Evolutionary conservation across 2,113 vertebrate genomes (phyloP), one percentile per base, ranked within the genome.

Genomic region (Hepsetus odoe): DNA sequence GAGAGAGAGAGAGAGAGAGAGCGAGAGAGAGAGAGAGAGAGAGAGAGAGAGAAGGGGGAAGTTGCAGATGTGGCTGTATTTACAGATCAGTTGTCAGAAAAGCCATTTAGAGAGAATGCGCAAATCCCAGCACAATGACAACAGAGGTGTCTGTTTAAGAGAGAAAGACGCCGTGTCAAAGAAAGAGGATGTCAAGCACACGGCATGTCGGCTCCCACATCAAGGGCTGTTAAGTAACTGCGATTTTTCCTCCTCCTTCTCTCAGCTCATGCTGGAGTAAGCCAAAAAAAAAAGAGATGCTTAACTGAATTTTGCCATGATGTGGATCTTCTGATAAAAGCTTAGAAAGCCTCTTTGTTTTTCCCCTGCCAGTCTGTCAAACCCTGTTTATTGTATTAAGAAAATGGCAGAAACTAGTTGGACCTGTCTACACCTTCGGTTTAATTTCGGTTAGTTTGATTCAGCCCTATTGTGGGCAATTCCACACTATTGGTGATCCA

Each of bases 1-100:
- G 79, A 80, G 82, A 81, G 69, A 55, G 80, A 74, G 80, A 70
- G 84, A 44, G 75, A 83, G 76, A 81, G 86, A 82, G 72, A 61
- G 87, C 84, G 83, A 59, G 82, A 79, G 84, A 82, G 84, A 89
- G 80, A 82, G 77, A 67, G 59, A 78, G 84, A 80, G 62, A 82
- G 85, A 80, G 84, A 2, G 73, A 87, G 82, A 84, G 73, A 91
- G 92, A 91, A 93, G 90, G 90, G 92, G 93, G 94, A 91, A 92
- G 94, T 89, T 90, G 94, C 95, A 95, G 95, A 96, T 96, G n/a
- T n/a, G 94, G 95, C 94, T 97, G 95, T 97, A 98, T 98, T 99
- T 98, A 99, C 97, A 98, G 96, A 96, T n/a, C 96, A 97, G 93
- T 96, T 97, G 95, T 98, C 97, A 96, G 90, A 92, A n/a, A 88